Conservation (phyloP, 2,888 invertebrate species). For the Zootermopsis nevadensis region DNA sequence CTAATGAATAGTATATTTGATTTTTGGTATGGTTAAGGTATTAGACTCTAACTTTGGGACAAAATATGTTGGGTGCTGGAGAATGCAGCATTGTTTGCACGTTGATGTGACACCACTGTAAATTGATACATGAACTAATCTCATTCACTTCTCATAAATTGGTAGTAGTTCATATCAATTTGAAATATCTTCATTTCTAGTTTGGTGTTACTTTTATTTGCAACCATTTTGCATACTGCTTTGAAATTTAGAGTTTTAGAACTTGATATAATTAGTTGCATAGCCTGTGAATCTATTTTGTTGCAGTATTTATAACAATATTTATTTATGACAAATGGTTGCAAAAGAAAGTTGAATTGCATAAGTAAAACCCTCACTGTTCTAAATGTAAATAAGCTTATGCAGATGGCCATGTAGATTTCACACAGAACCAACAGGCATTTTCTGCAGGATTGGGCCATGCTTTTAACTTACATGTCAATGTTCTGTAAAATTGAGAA, state of each 20-base stretch:
- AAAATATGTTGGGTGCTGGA: not conserved
- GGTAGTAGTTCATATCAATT: slow-evolving; percentile 32
- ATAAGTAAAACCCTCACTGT: not conserved
- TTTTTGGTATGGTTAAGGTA: not conserved
- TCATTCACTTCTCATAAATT: not conserved
- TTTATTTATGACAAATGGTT: not conserved
- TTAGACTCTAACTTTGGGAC: not conserved
- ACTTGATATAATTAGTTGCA: not conserved
- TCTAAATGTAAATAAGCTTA: not conserved
- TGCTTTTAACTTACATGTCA: no score
- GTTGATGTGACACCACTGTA: slow-evolving; percentile 13
- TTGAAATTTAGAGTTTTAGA: not conserved
- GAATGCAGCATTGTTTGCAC: not conserved
- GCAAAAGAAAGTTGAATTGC: slow-evolving; percentile 11
- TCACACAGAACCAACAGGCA: no score
- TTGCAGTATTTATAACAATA: not conserved
- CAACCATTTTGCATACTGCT: not conserved
- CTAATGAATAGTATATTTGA: not conserved
- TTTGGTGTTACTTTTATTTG: not conserved
- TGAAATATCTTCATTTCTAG: not conserved
- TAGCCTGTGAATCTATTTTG: not conserved
- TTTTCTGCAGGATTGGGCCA: no score
- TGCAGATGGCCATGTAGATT: not conserved
- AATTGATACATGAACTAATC: slow-evolving; percentile 21
- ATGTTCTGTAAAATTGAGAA: no score